Percentiles rank a stretch among this genome's conserved stretches.
These are phyloP conservation scores for Danionella dracula DNA, from an alignment of 2,797 vertebrate species.

Conservation along the genomic window DNA sequence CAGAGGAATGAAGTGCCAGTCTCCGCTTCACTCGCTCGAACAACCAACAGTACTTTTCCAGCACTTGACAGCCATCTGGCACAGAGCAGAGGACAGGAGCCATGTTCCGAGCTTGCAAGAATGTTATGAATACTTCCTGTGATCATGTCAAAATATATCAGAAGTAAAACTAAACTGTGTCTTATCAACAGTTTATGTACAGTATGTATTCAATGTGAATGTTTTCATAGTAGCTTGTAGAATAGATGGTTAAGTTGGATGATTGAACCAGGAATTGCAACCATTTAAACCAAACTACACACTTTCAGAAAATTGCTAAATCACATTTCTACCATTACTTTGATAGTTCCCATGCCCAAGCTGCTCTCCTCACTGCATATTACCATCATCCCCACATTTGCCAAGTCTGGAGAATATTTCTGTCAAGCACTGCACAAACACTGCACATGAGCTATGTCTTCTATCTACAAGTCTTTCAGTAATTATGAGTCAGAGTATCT, in stretches of 20 bases:
- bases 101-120: not conserved
- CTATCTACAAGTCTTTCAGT: not conserved
- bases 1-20: not conserved
- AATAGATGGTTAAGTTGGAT: slow-evolving; percentile 20
- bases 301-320: not conserved
- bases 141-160: slow-evolving; percentile 11
- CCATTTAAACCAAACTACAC: not conserved
- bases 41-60: not conserved
- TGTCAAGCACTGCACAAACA: not conserved
- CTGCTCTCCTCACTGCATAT: not conserved
- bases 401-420: not conserved
- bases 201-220: not conserved
- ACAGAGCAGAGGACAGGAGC: not conserved
- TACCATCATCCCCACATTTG: not conserved
- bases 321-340: not conserved
- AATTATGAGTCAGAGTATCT: not conserved
- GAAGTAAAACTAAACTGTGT: not conserved
- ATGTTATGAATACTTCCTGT: slow-evolving; percentile 5
- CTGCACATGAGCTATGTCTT: not conserved
- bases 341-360: not conserved
- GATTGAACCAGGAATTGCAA: slow-evolving; percentile 1
- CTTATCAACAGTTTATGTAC: not conserved
- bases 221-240: slow-evolving; percentile 5
- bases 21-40: not conserved
- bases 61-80: slow-evolving; percentile 10